A percentile compares a stretch with the other conserved stretches of the same genome.
Conservation (phyloP, 2,113 vertebrate species). For the Onychostoma macrolepis region DNA sequence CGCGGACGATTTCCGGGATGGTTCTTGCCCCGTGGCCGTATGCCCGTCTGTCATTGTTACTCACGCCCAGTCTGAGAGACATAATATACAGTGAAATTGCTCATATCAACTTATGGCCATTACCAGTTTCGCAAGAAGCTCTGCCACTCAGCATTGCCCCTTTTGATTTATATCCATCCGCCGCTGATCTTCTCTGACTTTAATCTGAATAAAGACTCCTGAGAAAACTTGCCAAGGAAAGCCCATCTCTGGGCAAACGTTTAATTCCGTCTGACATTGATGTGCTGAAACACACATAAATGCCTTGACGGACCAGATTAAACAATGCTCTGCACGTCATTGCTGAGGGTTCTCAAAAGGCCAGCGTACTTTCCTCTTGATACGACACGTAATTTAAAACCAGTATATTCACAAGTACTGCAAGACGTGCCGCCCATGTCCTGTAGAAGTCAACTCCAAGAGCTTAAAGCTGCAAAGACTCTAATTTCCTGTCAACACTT, state of each 20-base stretch:
- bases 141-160: conserved; percentile 39
- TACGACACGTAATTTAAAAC: not conserved
- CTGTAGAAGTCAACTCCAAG: conserved; percentile 47
- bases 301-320: conserved; percentile 21
- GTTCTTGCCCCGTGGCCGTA: conserved; percentile 40
- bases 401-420: conserved; percentile 23
- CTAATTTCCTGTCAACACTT: conserved; percentile 57
- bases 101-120: conserved; percentile 53
- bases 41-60: conserved; percentile 53
- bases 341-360: conserved; percentile 18
- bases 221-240: conserved; percentile 52
- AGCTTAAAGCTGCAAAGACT: conserved; percentile 49
- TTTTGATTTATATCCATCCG: conserved; percentile 46
- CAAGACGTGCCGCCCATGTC: conserved; percentile 16
- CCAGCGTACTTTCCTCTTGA: not conserved
- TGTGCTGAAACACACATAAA: conserved; percentile 46
- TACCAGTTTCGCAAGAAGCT: conserved; percentile 40
- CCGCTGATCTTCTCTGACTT: conserved; percentile 52
- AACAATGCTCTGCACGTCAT: conserved; percentile 40
- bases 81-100: conserved; percentile 44
- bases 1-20: conserved; percentile 43
- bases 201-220: conserved; percentile 60
- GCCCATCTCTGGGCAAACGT: conserved; percentile 14
- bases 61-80: conserved; percentile 42
- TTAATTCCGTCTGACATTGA: conserved; percentile 56